Conservation (phyloP, 2,797 vertebrate species). For the Cetoscarus ocellatus region DNA sequence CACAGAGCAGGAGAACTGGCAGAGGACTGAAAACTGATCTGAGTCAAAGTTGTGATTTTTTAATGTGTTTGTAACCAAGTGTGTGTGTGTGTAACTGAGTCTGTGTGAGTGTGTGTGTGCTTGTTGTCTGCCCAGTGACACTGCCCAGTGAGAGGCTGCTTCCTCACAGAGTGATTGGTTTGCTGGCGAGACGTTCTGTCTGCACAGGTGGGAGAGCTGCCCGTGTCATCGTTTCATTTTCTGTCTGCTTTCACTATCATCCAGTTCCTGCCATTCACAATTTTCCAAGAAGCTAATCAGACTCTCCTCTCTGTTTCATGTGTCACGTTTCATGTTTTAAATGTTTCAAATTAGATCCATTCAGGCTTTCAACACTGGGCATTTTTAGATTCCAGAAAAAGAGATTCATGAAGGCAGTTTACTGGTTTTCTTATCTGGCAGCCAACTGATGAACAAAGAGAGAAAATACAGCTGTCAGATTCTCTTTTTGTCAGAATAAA, state of each 20-base stretch:
- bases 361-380: neutral
- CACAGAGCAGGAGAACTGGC: conserved; percentile 32
- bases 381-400: neutral
- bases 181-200: conserved; percentile 57
- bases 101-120: conserved; percentile 34
- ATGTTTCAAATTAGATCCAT: conserved; percentile 12
- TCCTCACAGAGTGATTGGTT: conserved; percentile 73
- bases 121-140: conserved; percentile 75
- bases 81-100: conserved; percentile 28
- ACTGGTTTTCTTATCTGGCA: conserved; percentile 3
- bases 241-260: conserved; percentile 54
- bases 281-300: conserved; percentile 54
- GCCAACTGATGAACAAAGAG: neutral
- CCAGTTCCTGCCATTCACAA: conserved; percentile 53
- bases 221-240: conserved; percentile 68
- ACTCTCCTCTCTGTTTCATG: conserved; percentile 21
- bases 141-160: conserved; percentile 60
- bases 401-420: neutral
- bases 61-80: neutral
- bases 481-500: neutral
- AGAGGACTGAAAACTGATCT: conserved; percentile 29
- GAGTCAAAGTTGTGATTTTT: conserved; percentile 32
- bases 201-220: conserved; percentile 70
- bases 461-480: conserved; percentile 4
- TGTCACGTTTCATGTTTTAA: conserved; percentile 6